Evolutionary conservation across 2,113 vertebrate genomes (phyloP), one percentile per base, ranked within the genome.

Genomic region (Anarhynchus alexandrinus): DNA sequence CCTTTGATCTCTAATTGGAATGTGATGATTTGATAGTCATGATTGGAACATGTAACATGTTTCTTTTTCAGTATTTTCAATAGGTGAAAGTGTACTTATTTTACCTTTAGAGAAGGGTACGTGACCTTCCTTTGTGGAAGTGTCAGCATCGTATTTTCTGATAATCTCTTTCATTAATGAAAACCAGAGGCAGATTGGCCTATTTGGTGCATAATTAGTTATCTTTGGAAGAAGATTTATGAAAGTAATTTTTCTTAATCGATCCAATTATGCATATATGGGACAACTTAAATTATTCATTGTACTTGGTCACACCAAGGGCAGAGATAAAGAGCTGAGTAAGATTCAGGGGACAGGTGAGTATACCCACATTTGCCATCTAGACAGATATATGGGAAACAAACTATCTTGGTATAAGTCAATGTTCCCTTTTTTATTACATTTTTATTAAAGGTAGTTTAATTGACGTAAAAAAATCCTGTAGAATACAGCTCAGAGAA

Each of bases 231-330:
- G 76, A 97, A 91, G 79, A 97, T 95, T 95, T 97, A 96, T 93
- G 78, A 97, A 97, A 96, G 76, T 90, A 96, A 90, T 95, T 96
- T 96, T 97, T 97, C 94, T 94, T 94, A 94, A 89, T 96, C 42
- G 36, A 90, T 96, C 36, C 82, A 94, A 58, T 96, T 79, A 80
- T 89, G 86, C 89, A 67, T 87, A 85, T 94, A 49, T 76, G 66
- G 97, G 95, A 96, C 81, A 81, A 45, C 45, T 88, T 72, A 95
- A 96, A 88, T 78, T 96, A 96, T 92, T 92, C 85, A 65, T 81
- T 57, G 43, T 86, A 66, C 73, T 40, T 94, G 77, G 73, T 70
- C 88, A 38, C 81, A 82, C 92, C 91, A 97, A 96, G 85, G 96
- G 42, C 82, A 70, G 83, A 73, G 38, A 66, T 59, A 73, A 73